Percentiles rank a stretch among this genome's conserved stretches.
Evolutionary conservation across 2,888 invertebrate species (phyloP).

Genomic region (Nomada flava): DNA sequence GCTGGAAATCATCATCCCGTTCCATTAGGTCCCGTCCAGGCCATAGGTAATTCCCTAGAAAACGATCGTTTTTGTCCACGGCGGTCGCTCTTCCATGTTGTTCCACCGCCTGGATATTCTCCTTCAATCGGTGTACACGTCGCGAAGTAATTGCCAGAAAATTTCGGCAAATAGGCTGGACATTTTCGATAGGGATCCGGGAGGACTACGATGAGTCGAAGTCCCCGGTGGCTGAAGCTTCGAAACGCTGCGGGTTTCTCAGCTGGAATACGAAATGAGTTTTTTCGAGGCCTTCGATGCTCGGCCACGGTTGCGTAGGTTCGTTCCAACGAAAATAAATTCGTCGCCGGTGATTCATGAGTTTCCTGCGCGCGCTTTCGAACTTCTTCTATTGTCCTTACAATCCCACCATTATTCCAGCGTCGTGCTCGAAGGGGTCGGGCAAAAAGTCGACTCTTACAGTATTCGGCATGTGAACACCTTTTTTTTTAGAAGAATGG

Average conservation of each 20-base stretch:
- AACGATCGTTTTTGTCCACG: slow-evolving; percentile 24
- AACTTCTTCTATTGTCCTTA: not conserved
- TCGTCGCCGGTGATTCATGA: slow-evolving; percentile 55
- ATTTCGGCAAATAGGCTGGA: not conserved
- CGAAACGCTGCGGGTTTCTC: slow-evolving; percentile 23
- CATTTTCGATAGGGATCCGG: not conserved
- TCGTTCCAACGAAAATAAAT: slow-evolving; percentile 59
- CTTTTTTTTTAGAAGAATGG: too few species aligned
- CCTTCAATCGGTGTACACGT: not conserved
- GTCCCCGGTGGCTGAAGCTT: slow-evolving; percentile 27
- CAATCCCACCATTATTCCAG: too few species aligned
- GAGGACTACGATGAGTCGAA: slow-evolving; percentile 2
- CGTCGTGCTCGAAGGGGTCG: too few species aligned
- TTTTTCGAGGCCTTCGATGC: slow-evolving; percentile 51
- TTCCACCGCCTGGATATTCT: not conserved
- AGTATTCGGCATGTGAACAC: too few species aligned
- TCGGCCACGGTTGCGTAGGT: slow-evolving; percentile 57
- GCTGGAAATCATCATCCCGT: slow-evolving; percentile 36
- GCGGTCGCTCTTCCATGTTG: not conserved
- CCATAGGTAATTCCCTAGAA: slow-evolving; percentile 13
- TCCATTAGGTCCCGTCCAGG: slow-evolving; percentile 38
- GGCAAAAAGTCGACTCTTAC: not conserved
- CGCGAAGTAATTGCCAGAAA: too few species aligned
- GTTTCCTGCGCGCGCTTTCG: slow-evolving; percentile 44
- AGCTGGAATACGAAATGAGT: slow-evolving; percentile 53